These are phyloP conservation scores for Dendrocincla fuliginosa DNA, from an alignment of 2,797 vertebrate genomes.

Conservation along the genomic window DNA sequence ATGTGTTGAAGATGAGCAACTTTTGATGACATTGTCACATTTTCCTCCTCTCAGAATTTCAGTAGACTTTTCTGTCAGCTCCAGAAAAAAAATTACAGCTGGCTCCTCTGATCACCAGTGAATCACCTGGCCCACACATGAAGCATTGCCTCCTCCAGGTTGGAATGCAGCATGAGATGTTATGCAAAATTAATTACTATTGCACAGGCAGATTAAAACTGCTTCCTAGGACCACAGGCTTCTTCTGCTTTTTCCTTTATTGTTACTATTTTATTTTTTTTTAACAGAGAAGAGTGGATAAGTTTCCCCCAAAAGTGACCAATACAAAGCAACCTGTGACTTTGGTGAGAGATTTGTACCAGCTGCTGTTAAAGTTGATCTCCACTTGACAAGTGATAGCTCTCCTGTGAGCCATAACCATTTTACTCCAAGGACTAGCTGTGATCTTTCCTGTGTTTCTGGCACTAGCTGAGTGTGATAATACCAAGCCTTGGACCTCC, in stretches of 20 bases:
- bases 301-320: not conserved
- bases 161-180: not conserved
- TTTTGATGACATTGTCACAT: not conserved
- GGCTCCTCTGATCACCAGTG: not conserved
- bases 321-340: not conserved
- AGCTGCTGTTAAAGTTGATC: slow-evolving; percentile 2
- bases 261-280: not conserved
- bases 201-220: slow-evolving; percentile 8
- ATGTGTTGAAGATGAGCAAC: not conserved
- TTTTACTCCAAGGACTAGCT: not conserved
- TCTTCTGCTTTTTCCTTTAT: not conserved
- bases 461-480: not conserved
- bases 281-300: not conserved
- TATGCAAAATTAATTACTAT: slow-evolving; percentile 41
- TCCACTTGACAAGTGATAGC: not conserved
- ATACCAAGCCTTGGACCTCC: slow-evolving; percentile 3
- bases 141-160: slow-evolving; percentile 20
- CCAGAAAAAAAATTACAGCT: not conserved
- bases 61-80: not conserved
- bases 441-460: slow-evolving; percentile 13
- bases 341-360: not conserved
- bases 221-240: not conserved
- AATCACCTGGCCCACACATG: slow-evolving; percentile 53
- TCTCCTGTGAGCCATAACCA: not conserved
- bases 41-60: not conserved